Evolutionary conservation across 2,888 invertebrate genomes (phyloP).

Genomic region (Troides helena): DNA sequence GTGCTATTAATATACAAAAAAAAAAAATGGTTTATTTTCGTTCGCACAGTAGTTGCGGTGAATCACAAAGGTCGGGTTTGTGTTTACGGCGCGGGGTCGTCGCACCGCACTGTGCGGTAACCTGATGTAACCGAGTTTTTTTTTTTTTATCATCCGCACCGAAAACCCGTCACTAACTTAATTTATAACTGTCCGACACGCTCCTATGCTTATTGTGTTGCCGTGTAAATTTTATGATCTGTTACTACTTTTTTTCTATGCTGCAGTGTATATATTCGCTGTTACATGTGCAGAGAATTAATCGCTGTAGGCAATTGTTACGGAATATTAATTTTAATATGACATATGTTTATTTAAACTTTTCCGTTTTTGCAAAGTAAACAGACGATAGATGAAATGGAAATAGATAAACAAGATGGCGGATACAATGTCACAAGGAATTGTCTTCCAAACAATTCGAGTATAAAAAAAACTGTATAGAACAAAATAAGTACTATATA

Average conservation of each 20-base stretch:
- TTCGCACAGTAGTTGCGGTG: constrained; percentile 16
- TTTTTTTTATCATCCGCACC: constrained; percentile 23
- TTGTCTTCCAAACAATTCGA: too few species aligned
- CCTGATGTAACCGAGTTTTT: constrained; percentile 28
- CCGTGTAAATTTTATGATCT: constrained; percentile 22
- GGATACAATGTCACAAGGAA: too few species aligned
- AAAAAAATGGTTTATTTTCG: constrained; percentile 23
- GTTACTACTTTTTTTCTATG: constrained; percentile 1
- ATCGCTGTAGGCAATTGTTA: too few species aligned
- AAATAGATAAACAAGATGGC: too few species aligned
- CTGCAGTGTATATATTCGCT: too few species aligned
- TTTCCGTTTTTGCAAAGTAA: too few species aligned
- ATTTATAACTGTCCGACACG: constrained; percentile 30
- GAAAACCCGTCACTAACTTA: constrained; percentile 28
- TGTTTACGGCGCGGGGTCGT: constrained; percentile 24
- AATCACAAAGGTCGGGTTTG: constrained; percentile 23
- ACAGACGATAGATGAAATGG: too few species aligned
- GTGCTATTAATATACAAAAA: constrained; percentile 8
- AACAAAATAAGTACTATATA: too few species aligned
- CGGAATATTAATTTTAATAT: too few species aligned
- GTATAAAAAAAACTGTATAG: too few species aligned
- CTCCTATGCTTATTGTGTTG: constrained; percentile 27
- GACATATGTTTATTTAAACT: too few species aligned
- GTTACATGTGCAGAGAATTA: too few species aligned
- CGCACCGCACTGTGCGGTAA: constrained; percentile 26